phyloP scores from a whole-genome alignment of 2,113 vertebrate species.

The Pituophis catenifer region DNA sequence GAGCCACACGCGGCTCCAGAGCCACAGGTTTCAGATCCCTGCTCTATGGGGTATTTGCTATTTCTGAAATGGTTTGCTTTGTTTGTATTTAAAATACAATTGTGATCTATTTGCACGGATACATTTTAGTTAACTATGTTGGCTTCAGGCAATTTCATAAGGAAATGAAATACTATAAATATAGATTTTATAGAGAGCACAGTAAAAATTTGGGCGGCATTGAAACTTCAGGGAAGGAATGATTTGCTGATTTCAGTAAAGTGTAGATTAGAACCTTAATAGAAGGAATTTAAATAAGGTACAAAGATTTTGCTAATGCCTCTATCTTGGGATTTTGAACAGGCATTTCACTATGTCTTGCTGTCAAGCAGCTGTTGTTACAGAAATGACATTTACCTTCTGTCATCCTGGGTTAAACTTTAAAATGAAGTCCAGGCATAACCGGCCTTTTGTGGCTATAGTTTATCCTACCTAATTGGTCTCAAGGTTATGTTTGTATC shows the following conservation, averaged over 20 bases:
- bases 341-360: slow-evolving; percentile 14
- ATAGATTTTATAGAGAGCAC: not conserved
- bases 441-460: not conserved
- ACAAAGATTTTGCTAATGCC: not conserved
- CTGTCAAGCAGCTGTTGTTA: slow-evolving; percentile 38
- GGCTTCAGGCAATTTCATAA: not conserved
- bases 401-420: slow-evolving; percentile 15
- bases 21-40: too few relatives aligned
- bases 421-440: not conserved
- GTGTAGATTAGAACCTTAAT: slow-evolving; percentile 1
- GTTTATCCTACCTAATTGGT: slow-evolving; percentile 5
- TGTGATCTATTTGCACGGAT: not conserved
- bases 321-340: slow-evolving; percentile 31
- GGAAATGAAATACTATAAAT: not conserved
- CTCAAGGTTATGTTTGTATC: not conserved
- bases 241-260: slow-evolving; percentile 12
- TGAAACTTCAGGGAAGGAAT: not conserved
- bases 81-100: not conserved
- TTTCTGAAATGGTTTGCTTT: not conserved
- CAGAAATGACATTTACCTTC: slow-evolving; percentile 46
- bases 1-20: too few relatives aligned
- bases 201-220: not conserved
- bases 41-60: not conserved
- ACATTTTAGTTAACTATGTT: not conserved
- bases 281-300: slow-evolving; percentile 29